Evolutionary conservation across 2,113 vertebrate species (phyloP).

Genomic region (Burhinus oedicnemus): DNA sequence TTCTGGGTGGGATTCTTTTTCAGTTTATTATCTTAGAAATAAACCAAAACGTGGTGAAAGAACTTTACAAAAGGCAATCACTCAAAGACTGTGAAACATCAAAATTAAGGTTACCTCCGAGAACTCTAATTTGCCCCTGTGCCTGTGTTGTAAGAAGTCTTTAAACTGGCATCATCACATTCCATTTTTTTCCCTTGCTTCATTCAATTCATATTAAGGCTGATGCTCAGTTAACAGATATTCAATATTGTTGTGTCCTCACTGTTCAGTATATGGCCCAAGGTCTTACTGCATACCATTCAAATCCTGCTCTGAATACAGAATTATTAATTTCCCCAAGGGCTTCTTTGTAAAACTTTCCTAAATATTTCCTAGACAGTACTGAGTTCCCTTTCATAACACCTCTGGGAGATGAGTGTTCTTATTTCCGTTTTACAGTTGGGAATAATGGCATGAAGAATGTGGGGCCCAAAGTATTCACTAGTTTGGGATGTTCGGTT

Average conservation of each 20-base stretch:
- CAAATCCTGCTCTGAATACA: background rate
- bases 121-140: background rate
- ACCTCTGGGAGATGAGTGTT: background rate
- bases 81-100: background rate
- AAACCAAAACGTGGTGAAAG: background rate
- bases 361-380: background rate
- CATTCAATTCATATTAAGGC: background rate
- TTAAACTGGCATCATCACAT: background rate
- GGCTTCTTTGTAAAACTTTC: constrained; percentile 31
- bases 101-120: background rate
- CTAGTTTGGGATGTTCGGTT: background rate
- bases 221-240: background rate
- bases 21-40: background rate
- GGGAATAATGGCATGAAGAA: background rate
- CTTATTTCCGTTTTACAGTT: constrained; percentile 11
- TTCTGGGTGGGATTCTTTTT: background rate
- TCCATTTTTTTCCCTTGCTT: background rate
- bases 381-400: background rate
- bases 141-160: background rate
- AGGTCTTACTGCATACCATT: background rate
- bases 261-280: background rate
- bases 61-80: background rate
- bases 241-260: background rate
- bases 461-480: background rate
- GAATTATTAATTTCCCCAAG: background rate